Percentiles rank a stretch among this genome's conserved stretches.
phyloP scores from a whole-genome alignment of 1,140 invertebrate genomes.

The Melanaphis sacchari region DNA sequence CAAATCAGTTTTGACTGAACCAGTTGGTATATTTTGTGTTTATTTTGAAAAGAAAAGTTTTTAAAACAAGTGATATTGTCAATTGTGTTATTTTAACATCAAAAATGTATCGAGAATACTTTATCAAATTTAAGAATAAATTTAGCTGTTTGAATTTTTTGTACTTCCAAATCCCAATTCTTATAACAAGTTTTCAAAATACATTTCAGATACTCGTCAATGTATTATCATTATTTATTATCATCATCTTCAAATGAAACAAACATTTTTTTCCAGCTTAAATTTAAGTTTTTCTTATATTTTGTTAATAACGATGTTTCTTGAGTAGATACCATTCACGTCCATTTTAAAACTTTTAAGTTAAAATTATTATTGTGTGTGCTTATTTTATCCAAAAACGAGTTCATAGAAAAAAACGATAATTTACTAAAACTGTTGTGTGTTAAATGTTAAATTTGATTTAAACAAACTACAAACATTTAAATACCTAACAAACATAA shows the following conservation, averaged over 20 bases:
- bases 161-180: neutral
- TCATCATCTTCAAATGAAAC: neutral
- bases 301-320: too few species aligned
- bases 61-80: neutral
- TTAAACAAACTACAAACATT: too few species aligned
- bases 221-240: neutral
- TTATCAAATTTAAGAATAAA: neutral
- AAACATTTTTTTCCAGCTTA: conserved; percentile 17
- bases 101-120: neutral
- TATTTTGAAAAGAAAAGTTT: neutral
- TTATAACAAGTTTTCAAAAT: neutral
- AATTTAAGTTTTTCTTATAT: neutral
- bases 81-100: too few species aligned
- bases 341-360: too few species aligned
- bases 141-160: neutral
- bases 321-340: too few species aligned
- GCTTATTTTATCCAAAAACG: too few species aligned
- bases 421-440: too few species aligned
- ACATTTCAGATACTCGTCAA: neutral
- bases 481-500: too few species aligned
- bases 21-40: neutral
- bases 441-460: too few species aligned
- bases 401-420: too few species aligned
- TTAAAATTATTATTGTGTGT: too few species aligned
- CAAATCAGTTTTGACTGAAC: neutral